Conservation (phyloP, 2,113 vertebrate genomes). For the Leptobrachium ailaonicum region DNA sequence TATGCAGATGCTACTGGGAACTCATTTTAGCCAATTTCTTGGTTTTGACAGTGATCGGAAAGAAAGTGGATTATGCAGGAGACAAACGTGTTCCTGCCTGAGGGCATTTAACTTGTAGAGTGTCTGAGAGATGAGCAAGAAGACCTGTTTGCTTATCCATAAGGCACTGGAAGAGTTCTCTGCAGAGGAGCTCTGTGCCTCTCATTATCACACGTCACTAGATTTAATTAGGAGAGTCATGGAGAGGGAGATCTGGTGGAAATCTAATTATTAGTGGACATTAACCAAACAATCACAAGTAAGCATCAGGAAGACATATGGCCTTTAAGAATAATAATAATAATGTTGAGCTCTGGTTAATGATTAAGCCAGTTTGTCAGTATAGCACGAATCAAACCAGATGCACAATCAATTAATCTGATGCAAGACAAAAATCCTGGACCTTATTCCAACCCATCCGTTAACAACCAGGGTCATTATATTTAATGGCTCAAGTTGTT, state of each 20-base stretch:
- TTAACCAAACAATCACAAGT: neutral
- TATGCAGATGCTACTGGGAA: neutral
- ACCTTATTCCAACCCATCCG: no score
- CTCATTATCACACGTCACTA: neutral
- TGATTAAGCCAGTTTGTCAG: no score
- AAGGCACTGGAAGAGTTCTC: neutral
- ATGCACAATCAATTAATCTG: no score
- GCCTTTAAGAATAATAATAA: no score
- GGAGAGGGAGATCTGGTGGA: neutral
- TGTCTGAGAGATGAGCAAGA: neutral
- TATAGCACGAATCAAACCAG: no score
- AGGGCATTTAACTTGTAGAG: constrained; percentile 2
- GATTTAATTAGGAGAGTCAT: neutral
- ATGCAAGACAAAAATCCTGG: no score
- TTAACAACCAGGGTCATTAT: no score
- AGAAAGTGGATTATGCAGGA: neutral
- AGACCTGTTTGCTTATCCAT: neutral
- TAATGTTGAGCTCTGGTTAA: no score
- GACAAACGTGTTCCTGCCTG: neutral
- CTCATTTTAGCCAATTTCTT: constrained; percentile 28
- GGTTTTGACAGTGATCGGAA: constrained; percentile 24
- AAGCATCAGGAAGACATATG: no score
- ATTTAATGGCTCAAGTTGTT: no score
- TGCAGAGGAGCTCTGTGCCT: no score
- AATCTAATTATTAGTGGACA: constrained; percentile 9